A percentile compares a stretch with the other conserved stretches of the same genome.
These are phyloP conservation scores for Drosophila pegasa DNA, from an alignment of 2,888 invertebrate genomes.

Conservation along the genomic window DNA sequence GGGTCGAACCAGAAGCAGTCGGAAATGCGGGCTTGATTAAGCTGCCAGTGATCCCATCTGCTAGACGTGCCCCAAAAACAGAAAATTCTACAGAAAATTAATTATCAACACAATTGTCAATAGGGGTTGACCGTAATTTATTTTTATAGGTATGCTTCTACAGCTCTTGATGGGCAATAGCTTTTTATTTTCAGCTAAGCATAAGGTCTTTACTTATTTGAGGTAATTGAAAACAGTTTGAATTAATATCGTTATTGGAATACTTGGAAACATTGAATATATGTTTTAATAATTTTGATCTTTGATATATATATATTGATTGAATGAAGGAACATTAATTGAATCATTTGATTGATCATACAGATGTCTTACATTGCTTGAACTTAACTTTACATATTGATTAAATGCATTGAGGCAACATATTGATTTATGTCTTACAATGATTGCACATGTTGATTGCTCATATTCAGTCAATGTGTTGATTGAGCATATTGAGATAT, in stretches of 20 bases:
- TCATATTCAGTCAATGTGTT: too few species aligned
- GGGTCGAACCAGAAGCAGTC: constrained; percentile 22
- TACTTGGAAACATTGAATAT: too few species aligned
- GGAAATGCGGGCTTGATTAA: constrained; percentile 49
- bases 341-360: not conserved
- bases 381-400: not conserved
- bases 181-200: not conserved
- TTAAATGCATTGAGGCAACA: not conserved
- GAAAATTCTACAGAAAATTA: constrained; percentile 22
- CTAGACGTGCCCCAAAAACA: constrained; percentile 8
- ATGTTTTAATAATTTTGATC: not conserved
- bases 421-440: not conserved
- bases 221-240: not conserved
- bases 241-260: too few species aligned
- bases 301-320: not conserved
- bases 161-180: not conserved
- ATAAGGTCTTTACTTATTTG: not conserved
- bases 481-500: too few species aligned
- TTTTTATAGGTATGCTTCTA: constrained; percentile 4
- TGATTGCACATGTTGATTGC: not conserved
- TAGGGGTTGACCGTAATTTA: constrained; percentile 9
- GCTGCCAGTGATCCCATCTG: constrained; percentile 13
- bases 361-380: not conserved
- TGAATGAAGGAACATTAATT: too few species aligned
- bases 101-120: constrained; percentile 25